Conservation (phyloP, 2,888 invertebrate genomes). For the Mantis religiosa region DNA sequence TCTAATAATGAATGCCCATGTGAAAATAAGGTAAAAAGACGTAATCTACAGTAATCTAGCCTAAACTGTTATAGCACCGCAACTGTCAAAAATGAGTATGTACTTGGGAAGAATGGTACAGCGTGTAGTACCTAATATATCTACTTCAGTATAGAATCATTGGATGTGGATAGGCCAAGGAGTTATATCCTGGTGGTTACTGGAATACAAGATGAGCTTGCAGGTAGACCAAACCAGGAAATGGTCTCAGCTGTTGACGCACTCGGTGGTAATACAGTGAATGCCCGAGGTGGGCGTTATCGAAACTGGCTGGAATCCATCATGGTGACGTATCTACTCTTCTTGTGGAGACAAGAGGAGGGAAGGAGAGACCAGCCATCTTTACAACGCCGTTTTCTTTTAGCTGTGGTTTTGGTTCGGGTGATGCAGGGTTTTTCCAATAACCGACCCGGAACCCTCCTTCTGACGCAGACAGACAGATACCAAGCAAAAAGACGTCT, state of each 20-base stretch:
- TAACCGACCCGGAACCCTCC: neutral
- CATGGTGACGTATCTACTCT: conserved; percentile 7
- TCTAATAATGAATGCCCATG: too few species aligned
- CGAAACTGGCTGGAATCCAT: conserved; percentile 12
- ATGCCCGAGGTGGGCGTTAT: neutral
- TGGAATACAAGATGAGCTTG: too few species aligned
- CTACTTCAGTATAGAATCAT: too few species aligned
- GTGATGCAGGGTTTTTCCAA: neutral
- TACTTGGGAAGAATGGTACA: too few species aligned
- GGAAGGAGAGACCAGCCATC: neutral
- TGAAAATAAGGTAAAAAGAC: too few species aligned
- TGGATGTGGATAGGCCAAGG: too few species aligned
- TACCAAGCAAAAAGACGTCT: neutral
- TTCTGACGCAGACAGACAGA: neutral
- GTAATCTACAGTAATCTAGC: too few species aligned
- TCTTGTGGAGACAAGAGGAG: neutral
- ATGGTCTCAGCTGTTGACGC: neutral
- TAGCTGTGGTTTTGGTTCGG: neutral
- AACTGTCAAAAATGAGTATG: too few species aligned
- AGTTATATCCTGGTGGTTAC: too few species aligned
- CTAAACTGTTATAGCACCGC: too few species aligned
- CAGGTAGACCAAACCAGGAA: neutral
- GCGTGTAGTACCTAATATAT: too few species aligned
- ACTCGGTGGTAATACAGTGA: neutral
- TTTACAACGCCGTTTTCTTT: neutral